These are phyloP conservation scores for Eira barbara DNA, from an alignment of 2,113 vertebrate genomes.

Conservation along the genomic window DNA sequence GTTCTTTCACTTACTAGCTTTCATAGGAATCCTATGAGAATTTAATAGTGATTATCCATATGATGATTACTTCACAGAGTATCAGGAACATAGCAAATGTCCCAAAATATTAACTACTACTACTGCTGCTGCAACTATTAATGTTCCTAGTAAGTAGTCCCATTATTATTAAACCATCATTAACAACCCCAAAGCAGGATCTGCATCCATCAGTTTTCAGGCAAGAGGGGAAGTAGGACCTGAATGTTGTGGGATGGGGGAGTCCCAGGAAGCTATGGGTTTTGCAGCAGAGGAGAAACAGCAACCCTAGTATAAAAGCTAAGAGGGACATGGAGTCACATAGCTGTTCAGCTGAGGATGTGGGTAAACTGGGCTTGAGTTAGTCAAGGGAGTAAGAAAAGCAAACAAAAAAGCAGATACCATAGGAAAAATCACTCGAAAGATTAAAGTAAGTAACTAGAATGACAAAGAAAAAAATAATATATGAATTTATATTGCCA, in stretches of 20 bases:
- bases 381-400: not conserved
- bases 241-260: not conserved
- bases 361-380: not conserved
- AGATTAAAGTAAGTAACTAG: not conserved
- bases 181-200: not conserved
- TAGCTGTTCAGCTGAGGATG: not conserved
- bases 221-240: not conserved
- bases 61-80: not conserved
- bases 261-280: not conserved
- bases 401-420: not conserved
- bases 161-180: not conserved
- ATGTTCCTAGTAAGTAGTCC: not conserved
- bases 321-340: not conserved
- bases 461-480: not conserved
- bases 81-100: not conserved
- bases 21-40: not conserved
- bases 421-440: constrained; percentile 14
- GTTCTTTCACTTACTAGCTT: not conserved
- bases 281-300: not conserved
- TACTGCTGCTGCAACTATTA: no score
- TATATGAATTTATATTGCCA: not conserved
- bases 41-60: not conserved
- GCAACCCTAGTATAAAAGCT: not conserved
- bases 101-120: not conserved
- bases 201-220: not conserved